phyloP scores from a whole-genome alignment of 2,888 invertebrate species.

The Eurytoma adleriae region DNA sequence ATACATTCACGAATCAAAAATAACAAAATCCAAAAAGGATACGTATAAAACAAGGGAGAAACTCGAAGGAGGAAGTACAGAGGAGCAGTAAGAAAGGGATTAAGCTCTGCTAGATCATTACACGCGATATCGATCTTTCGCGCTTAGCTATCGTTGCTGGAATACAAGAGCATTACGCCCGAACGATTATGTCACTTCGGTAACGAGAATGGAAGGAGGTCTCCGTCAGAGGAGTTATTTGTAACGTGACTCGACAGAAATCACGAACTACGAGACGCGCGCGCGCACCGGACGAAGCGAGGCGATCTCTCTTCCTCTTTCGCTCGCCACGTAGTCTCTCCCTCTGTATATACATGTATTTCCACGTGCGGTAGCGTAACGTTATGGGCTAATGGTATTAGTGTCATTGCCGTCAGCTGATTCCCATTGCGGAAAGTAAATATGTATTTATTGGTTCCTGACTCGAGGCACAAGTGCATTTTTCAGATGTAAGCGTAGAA shows the following conservation, averaged over 20 bases:
- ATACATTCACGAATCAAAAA: background rate
- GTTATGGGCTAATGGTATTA: constrained; percentile 69
- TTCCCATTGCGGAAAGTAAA: constrained; percentile 68
- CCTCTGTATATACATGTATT: constrained; percentile 23
- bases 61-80: background rate
- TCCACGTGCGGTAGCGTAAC: constrained; percentile 7
- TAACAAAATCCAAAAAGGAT: background rate
- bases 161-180: constrained; percentile 61
- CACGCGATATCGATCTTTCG: constrained; percentile 56
- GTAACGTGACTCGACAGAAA: constrained; percentile 74
- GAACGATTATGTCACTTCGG: constrained; percentile 73
- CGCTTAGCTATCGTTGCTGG: constrained; percentile 42
- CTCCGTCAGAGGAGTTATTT: constrained; percentile 67
- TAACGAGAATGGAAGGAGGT: constrained; percentile 72
- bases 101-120: constrained; percentile 54
- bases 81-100: constrained; percentile 31
- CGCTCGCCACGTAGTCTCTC: constrained; percentile 30
- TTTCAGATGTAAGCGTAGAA: too few species aligned
- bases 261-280: constrained; percentile 64
- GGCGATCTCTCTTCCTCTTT: constrained; percentile 25
- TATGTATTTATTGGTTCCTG: constrained; percentile 71
- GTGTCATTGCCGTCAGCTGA: constrained; percentile 69
- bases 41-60: background rate
- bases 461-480: constrained; percentile 40
- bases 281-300: constrained; percentile 23